Conservation (phyloP, 64 coral and sea anemone species). For the Anthopleura sola region DNA sequence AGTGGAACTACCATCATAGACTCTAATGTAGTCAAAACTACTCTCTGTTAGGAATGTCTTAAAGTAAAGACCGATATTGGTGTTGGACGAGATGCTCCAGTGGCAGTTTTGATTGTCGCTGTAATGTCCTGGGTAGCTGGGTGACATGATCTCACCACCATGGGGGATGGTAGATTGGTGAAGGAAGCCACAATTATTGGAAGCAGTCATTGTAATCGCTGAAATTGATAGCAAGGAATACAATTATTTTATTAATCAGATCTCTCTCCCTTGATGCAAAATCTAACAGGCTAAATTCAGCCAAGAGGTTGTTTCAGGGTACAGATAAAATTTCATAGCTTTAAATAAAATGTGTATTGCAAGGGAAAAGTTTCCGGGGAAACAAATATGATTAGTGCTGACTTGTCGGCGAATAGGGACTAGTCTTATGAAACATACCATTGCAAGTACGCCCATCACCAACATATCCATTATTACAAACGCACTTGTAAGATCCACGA, state of each 20-base stretch:
- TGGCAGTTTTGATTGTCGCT: background rate
- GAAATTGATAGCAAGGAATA: too few species aligned
- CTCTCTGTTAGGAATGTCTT: background rate
- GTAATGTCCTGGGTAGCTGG: background rate
- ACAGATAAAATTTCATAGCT: too few species aligned
- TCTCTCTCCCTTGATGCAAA: too few species aligned
- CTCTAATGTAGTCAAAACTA: background rate
- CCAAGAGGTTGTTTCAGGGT: too few species aligned
- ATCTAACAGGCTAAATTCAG: too few species aligned
- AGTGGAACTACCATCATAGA: constrained; percentile 17
- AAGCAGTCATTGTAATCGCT: too few species aligned
- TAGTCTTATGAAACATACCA: too few species aligned
- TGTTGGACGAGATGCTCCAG: constrained; percentile 27
- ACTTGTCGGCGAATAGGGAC: too few species aligned
- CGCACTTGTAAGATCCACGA: background rate
- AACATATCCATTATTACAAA: background rate
- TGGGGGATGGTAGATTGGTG: background rate
- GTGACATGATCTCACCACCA: background rate
- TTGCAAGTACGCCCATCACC: background rate
- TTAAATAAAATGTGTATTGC: too few species aligned
- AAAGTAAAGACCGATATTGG: constrained; percentile 8
- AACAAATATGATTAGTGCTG: too few species aligned
- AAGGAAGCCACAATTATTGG: background rate
- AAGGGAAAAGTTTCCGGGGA: too few species aligned
- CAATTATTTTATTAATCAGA: too few species aligned